Conservation (phyloP, 2,113 vertebrate genomes). For the Dendrocopos noguchii region DNA sequence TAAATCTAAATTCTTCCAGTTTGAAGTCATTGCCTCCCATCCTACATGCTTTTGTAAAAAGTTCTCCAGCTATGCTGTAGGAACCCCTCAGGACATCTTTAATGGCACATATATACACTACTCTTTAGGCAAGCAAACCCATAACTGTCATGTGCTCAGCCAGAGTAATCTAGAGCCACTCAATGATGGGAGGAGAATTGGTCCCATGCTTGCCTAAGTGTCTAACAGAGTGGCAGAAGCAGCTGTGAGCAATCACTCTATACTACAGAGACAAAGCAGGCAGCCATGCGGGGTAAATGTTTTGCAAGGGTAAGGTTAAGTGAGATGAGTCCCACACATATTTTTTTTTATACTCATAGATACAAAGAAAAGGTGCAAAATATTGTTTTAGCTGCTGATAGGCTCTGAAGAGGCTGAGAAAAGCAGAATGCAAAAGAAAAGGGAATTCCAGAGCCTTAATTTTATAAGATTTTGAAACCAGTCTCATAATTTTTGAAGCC, state of each 20-base stretch:
- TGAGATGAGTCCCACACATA: background rate
- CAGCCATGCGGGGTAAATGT: background rate
- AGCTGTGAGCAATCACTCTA: accelerated
- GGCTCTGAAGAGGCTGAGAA: background rate
- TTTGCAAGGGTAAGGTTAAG: background rate
- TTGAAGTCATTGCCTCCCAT: too few species aligned
- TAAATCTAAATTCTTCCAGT: too few species aligned
- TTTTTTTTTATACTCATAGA: background rate
- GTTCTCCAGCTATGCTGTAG: too few species aligned
- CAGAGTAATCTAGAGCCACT: background rate
- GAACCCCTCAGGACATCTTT: background rate
- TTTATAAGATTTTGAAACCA: conserved; percentile 7
- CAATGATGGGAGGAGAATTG: background rate
- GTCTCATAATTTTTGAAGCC: background rate
- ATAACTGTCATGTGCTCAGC: background rate
- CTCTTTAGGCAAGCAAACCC: background rate
- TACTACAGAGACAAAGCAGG: background rate
- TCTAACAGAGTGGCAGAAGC: background rate
- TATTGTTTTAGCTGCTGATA: background rate
- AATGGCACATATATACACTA: background rate
- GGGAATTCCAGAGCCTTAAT: background rate
- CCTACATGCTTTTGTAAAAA: too few species aligned
- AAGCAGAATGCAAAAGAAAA: background rate
- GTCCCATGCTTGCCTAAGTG: background rate
- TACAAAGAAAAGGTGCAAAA: background rate